Conservation (phyloP, 2,888 invertebrate genomes). For the Fragum whitleyi region DNA sequence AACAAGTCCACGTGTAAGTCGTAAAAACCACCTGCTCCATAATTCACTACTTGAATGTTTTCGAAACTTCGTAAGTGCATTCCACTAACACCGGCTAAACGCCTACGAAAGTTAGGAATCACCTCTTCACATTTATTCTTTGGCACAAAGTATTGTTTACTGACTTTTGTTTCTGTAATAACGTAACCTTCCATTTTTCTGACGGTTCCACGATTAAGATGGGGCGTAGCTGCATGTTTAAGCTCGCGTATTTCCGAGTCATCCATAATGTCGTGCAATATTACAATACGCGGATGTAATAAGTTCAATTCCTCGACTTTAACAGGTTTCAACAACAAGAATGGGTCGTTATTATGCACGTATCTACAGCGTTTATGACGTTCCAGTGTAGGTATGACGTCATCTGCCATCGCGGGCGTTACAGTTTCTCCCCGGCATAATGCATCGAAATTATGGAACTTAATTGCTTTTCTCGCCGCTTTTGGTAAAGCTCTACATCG, state of each 20-base stretch:
- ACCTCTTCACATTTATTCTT: not conserved
- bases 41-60: constrained; percentile 23
- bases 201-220: constrained; percentile 3
- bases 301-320: constrained; percentile 21
- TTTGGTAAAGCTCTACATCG: not conserved
- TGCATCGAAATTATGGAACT: not conserved
- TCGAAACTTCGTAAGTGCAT: constrained; percentile 14
- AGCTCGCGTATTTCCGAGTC: not conserved
- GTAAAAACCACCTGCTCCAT: constrained; percentile 26
- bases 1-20: constrained; percentile 14
- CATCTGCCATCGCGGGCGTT: not conserved
- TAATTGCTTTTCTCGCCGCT: not conserved
- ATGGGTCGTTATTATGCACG: constrained; percentile 16
- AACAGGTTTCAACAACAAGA: constrained; percentile 16
- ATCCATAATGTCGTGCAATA: constrained; percentile 13
- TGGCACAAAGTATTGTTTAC: constrained; percentile 12
- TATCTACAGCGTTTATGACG: constrained; percentile 1
- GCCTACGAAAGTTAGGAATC: not conserved
- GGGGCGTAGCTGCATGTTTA: not conserved
- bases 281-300: constrained; percentile 6
- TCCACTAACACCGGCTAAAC: constrained; percentile 13
- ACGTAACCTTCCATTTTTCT: not conserved
- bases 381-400: not conserved
- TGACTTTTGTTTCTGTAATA: constrained; percentile 11
- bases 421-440: constrained; percentile 18